phyloP scores from a whole-genome alignment of 2,797 vertebrate genomes.

The Paedocypris micromegethes region DNA sequence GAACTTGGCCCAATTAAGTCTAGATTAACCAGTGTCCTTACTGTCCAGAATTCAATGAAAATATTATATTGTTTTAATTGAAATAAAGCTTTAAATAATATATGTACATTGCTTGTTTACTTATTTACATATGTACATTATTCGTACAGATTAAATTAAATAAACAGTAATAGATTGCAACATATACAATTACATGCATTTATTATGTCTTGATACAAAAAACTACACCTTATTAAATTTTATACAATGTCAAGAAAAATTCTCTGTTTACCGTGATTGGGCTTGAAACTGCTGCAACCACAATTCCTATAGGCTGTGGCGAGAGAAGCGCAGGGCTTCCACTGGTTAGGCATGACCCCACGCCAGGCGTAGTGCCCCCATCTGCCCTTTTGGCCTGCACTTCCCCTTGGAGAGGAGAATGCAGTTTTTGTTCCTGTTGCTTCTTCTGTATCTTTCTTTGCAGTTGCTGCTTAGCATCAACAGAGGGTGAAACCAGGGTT shows the following conservation, averaged over 20 bases:
- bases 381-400: conserved; percentile 75
- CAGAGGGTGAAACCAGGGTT: conserved; percentile 80
- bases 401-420: conserved; percentile 85
- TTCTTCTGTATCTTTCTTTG: conserved; percentile 98
- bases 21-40: too few species aligned
- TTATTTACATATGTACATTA: too few species aligned
- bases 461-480: conserved; percentile 97
- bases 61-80: too few species aligned
- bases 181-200: too few species aligned
- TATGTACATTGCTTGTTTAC: too few species aligned
- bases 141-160: too few species aligned
- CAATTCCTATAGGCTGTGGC: conserved; percentile 89
- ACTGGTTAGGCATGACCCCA: conserved; percentile 68
- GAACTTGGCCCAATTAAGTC: too few species aligned
- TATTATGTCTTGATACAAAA: too few species aligned
- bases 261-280: conserved; percentile 81
- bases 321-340: conserved; percentile 83
- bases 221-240: not conserved
- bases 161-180: too few species aligned
- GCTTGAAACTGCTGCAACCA: conserved; percentile 87
- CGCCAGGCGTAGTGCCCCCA: conserved; percentile 57
- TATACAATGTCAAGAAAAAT: not conserved
- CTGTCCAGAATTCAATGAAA: too few species aligned
- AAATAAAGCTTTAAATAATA: too few species aligned
- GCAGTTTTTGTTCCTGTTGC: conserved; percentile 94